Conservation (phyloP, 2,113 vertebrate species). For the Dromiciops gliroides region DNA sequence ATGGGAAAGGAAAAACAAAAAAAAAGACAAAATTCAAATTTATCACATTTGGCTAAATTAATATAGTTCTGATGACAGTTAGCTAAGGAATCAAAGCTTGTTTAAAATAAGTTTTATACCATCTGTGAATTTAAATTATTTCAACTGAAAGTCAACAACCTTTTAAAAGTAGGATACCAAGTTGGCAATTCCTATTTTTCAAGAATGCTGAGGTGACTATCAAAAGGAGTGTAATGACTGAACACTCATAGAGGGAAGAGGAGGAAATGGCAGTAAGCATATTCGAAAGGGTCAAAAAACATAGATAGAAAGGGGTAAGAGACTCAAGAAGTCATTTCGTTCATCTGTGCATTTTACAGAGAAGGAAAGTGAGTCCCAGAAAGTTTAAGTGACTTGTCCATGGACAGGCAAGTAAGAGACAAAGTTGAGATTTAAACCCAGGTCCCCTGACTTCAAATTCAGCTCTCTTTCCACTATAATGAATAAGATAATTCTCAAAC, state of each 20-base stretch:
- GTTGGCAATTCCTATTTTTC: background rate
- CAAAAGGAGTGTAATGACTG: background rate
- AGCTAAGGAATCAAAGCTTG: no score
- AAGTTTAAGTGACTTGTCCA: background rate
- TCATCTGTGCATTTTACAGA: background rate
- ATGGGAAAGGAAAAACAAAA: constrained; percentile 28
- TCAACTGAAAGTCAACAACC: constrained; percentile 40
- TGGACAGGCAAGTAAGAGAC: background rate
- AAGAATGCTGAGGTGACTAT: background rate
- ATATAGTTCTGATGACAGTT: constrained; percentile 29
- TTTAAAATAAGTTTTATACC: constrained; percentile 29
- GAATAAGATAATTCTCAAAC: background rate
- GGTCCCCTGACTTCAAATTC: background rate
- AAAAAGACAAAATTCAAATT: constrained; percentile 20
- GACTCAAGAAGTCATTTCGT: background rate
- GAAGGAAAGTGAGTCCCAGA: background rate
- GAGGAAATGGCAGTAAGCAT: background rate
- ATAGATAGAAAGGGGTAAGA: background rate
- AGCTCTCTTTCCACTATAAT: background rate
- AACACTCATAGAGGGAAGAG: background rate
- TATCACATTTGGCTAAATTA: constrained; percentile 18
- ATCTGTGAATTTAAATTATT: constrained; percentile 40
- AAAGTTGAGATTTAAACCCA: background rate
- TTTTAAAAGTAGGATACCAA: constrained; percentile 4
- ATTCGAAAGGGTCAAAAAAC: background rate